Base-by-base conservation (phyloP, 1,140 invertebrate species). In the Nymphalis io region DNA sequence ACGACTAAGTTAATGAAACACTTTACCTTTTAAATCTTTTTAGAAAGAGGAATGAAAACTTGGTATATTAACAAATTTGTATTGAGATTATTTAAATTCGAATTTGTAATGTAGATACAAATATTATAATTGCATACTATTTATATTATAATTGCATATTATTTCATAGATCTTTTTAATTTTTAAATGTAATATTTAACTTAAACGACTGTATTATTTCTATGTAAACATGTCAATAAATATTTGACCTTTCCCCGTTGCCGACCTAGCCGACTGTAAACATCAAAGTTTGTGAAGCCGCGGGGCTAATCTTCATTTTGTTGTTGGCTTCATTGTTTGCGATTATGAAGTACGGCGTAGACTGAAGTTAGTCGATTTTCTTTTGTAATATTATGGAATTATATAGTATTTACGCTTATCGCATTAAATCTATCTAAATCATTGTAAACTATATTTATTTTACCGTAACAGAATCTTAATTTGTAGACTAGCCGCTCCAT, bases 281-380 rank as follows among this genome's bases (percentile, higher is more conserved):
- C 73, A 76, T 76, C 63, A 74, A 82, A 78, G 70, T 80, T 64
- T 48, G 68, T 80, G 75, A 55, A 18, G 80, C 80, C 78, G 62
- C 53, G 59, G 74, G 76, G 73, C 73, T 74, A 71, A 73, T 79
- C 76, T 80, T 78, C 68, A 72, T 80, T 79, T 82, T 76, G 80
- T 81, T 82, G 68, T 70, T 69, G 78, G 81, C 70, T 82, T 75
- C 60, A 74, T 74, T 85, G 82, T 86, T 86, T 84, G 72, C 38
- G 64, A 75, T 79, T 76, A 81, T 77, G 78, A 80, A 80, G 81
- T 78, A 81, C 55, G 65, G 68, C 70, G 75, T 76, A 74, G 74
- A 70, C 72, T 63, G 59, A 66, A 68, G 75, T 78, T 76, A 75
- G 69, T 48, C 39, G 18, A 39, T 20, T 69, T 62, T 62, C 60